Base-by-base conservation (phyloP, 2,797 vertebrate species). In the Coilia nasus region DNA sequence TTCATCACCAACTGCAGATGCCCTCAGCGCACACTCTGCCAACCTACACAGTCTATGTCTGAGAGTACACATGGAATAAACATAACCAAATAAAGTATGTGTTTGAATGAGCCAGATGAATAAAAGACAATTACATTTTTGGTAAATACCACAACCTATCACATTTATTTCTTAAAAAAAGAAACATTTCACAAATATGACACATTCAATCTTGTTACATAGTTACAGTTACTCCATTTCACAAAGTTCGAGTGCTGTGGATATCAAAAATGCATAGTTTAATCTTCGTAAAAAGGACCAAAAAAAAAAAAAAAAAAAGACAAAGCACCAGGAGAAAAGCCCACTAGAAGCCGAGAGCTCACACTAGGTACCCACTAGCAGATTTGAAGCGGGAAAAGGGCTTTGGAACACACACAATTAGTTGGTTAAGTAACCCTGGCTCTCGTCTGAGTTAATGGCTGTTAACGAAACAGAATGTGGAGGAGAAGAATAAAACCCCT, bases 241-340 rank as follows among this genome's bases (percentile, higher is more conserved):
- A 78, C 71, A 78, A 78, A 78, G 31, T 44, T 78, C 11, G 71
- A 78, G 71, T 78, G 71, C 71, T 41, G 71, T 44, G 71, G 71
- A 41, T 78, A 78, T 78, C 71, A 78, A 78, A 78, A 78, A 31
- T 78, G 71, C 71, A 78, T 78, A 78, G 71, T 31, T 78, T 78
- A 41, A 78, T 78, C 71, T 41, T 17, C 19, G 71, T 78, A 7
- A 44, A 78, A 78, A 78, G 17, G 9, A 44, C 1, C 7, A 4
- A 47, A 47, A 47, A 47, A 47, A 59, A 21, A 19, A 59, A 11
- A 19, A 59, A 21, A 19, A 1, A 3, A 17, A 21, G 35, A 78
- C 17, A 78, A 78, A 44, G 71, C 15, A 44, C 71, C 17, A 21
- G 71, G 9, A 44, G 19, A 78, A 78, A 78, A 78, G 71, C 71